Percentiles rank a stretch among this genome's conserved stretches.
phyloP scores from a whole-genome alignment of 2,888 invertebrate species.

The Platynereis dumerilii region DNA sequence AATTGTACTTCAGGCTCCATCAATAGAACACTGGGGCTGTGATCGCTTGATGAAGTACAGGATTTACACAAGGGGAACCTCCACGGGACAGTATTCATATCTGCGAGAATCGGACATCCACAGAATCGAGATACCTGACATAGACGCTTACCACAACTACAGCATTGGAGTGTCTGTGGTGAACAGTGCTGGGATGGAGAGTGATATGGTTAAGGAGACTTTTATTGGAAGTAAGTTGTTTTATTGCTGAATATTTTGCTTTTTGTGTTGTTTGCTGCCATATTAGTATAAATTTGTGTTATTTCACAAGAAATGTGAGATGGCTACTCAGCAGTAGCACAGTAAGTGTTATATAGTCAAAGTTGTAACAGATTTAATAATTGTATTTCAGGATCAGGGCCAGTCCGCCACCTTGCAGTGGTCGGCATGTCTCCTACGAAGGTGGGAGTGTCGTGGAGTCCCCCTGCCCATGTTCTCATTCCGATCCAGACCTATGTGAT shows the following conservation, averaged over 20 bases:
- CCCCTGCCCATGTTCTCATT: constrained; percentile 25
- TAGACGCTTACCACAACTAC: constrained; percentile 34
- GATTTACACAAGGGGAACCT: constrained; percentile 20
- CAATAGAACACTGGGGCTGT: constrained; percentile 23
- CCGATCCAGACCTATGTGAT: constrained; percentile 29
- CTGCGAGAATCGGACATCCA: constrained; percentile 1
- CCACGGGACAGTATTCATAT: neutral
- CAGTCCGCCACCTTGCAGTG: constrained; percentile 28
- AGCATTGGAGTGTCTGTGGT: constrained; percentile 31
- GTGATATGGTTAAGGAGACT: constrained; percentile 19
- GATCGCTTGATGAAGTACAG: constrained; percentile 25
- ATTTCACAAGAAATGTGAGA: too few relatives aligned
- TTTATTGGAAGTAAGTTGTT: constrained; percentile 34
- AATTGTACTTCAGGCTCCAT: constrained; percentile 6
- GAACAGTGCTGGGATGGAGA: constrained; percentile 37
- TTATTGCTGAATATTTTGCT: neutral
- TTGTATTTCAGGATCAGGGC: constrained; percentile 31
- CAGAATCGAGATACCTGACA: constrained; percentile 13
- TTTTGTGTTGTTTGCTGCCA: neutral
- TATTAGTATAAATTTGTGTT: constrained; percentile 2
- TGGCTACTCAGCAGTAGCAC: too few relatives aligned
- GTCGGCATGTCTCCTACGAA: constrained; percentile 10
- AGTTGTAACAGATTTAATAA: too few relatives aligned
- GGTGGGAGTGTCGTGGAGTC: constrained; percentile 32
- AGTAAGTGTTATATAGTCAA: too few relatives aligned